Conservation (phyloP, 1,140 invertebrate species). For the Trachymyrmex cornetzi region DNA sequence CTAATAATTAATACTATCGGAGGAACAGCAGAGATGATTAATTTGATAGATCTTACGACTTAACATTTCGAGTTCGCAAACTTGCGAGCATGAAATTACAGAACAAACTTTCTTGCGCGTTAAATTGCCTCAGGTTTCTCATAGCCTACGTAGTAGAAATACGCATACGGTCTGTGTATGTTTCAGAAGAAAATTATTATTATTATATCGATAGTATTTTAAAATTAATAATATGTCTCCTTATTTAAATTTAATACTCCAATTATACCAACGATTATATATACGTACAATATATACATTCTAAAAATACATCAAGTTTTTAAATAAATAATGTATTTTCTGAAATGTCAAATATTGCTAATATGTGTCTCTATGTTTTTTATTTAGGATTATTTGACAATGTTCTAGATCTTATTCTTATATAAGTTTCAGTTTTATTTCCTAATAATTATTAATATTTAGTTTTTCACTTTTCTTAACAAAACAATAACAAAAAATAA, state of each 20-base stretch:
- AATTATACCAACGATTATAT: neutral
- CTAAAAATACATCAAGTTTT: neutral
- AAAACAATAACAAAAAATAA: neutral
- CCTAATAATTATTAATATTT: constrained; percentile 1
- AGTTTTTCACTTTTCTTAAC: neutral
- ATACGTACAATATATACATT: neutral
- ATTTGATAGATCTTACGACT: constrained; percentile 49
- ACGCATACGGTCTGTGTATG: neutral
- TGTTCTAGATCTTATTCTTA: neutral
- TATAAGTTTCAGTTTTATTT: neutral
- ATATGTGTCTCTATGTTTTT: neutral
- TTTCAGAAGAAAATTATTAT: constrained; percentile 12
- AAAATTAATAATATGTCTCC: neutral
- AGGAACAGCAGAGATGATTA: constrained; percentile 50
- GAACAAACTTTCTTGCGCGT: constrained; percentile 45
- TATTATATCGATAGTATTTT: constrained; percentile 19
- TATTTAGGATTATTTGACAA: neutral
- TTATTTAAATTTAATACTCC: neutral
- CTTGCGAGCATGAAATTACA: constrained; percentile 44
- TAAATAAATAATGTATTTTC: neutral
- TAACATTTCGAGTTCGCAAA: constrained; percentile 39
- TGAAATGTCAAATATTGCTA: neutral
- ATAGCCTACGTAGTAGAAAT: constrained; percentile 12
- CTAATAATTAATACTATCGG: constrained; percentile 58
- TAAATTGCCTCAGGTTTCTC: constrained; percentile 53